phyloP scores from a whole-genome alignment of 2,888 invertebrate genomes.

The Aquatica leii region DNA sequence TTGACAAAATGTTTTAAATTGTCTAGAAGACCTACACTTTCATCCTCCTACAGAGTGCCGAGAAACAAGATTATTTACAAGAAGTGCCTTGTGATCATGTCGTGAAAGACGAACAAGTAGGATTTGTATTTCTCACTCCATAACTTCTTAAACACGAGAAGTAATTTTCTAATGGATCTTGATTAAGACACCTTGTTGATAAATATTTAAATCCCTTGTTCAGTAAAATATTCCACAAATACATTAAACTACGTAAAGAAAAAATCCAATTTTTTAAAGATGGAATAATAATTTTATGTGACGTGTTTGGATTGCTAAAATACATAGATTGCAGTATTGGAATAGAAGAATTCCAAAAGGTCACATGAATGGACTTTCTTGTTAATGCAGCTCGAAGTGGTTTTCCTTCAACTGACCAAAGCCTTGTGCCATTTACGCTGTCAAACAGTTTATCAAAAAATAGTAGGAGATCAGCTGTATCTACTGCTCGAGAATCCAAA shows the following conservation, averaged over 20 bases:
- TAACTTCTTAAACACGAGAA: too few relatives aligned
- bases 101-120: not conserved
- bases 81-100: not conserved
- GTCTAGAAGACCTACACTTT: not conserved
- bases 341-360: slow-evolving; percentile 1
- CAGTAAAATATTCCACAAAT: too few relatives aligned
- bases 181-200: too few relatives aligned
- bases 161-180: not conserved
- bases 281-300: not conserved
- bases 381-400: too few relatives aligned
- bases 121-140: not conserved
- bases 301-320: not conserved
- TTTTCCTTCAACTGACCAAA: slow-evolving; percentile 1
- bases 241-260: too few relatives aligned
- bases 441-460: slow-evolving; percentile 39
- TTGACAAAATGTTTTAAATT: not conserved
- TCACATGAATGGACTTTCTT: not conserved
- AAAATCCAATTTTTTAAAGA: too few relatives aligned
- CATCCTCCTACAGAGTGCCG: not conserved
- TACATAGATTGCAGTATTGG: not conserved
- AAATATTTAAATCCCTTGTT: too few relatives aligned
- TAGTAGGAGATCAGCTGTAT: slow-evolving; percentile 38
- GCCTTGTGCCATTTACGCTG: too few relatives aligned
- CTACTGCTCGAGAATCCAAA: slow-evolving; percentile 4
- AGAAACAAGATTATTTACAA: not conserved